These are phyloP conservation scores for Thamnophis elegans DNA, from an alignment of 2,797 vertebrate genomes.

Conservation along the genomic window DNA sequence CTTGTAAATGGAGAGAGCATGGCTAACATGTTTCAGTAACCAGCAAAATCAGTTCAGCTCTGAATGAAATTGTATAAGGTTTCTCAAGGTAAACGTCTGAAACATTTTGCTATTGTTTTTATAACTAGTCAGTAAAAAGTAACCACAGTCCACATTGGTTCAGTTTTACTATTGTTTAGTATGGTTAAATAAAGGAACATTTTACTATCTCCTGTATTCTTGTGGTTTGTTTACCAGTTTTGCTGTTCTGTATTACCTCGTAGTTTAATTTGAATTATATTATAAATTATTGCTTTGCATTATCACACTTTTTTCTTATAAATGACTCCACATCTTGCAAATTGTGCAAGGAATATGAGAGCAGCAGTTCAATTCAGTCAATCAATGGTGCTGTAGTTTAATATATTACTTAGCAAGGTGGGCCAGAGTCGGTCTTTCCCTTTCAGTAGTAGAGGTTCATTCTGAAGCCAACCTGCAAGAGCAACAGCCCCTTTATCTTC, in stretches of 20 bases:
- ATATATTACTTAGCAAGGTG: neutral
- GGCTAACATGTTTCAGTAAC: too few relatives aligned
- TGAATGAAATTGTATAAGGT: neutral
- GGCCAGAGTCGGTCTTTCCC: neutral
- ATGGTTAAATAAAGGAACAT: too few relatives aligned
- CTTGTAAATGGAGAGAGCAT: too few relatives aligned
- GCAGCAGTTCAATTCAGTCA: neutral
- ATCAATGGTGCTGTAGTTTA: neutral
- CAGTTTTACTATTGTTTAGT: too few relatives aligned
- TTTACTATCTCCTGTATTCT: too few relatives aligned
- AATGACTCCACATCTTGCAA: neutral
- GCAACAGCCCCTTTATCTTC: too few relatives aligned
- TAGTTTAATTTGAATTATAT: neutral
- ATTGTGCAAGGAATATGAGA: neutral
- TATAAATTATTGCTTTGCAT: neutral
- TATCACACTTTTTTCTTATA: neutral
- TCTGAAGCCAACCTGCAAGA: neutral
- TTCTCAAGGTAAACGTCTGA: too few relatives aligned
- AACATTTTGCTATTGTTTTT: too few relatives aligned
- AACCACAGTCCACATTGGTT: too few relatives aligned
- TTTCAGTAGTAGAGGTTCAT: neutral
- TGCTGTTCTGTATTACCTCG: neutral
- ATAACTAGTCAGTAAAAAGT: too few relatives aligned
- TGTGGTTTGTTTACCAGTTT: neutral
- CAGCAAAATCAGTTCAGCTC: neutral